Percentiles rank a stretch among this genome's conserved stretches.
Conservation (phyloP, 2,113 vertebrate genomes). For the Redunca redunca region DNA sequence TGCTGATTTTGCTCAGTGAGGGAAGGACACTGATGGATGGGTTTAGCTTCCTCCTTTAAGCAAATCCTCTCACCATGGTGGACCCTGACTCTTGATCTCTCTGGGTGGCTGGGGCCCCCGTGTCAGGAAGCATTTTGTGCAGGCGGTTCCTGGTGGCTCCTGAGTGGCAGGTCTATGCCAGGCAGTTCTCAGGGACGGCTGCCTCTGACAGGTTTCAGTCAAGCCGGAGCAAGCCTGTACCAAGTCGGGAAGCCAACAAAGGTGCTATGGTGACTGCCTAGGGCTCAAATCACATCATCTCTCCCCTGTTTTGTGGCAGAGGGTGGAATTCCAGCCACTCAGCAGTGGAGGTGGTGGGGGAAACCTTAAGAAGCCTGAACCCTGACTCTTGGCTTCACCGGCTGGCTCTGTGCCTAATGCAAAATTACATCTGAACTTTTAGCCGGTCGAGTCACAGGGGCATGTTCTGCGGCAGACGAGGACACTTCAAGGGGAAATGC, state of each 20-base stretch:
- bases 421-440: slow-evolving; percentile 75
- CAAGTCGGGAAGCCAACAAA: slow-evolving; percentile 21
- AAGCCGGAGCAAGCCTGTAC: neutral
- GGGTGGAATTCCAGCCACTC: slow-evolving; percentile 43
- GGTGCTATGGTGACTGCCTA: neutral
- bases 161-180: neutral
- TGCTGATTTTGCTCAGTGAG: neutral
- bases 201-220: slow-evolving; percentile 43
- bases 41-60: neutral
- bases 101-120: neutral
- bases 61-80: slow-evolving; percentile 9
- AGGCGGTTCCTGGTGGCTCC: accelerated
- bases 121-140: neutral
- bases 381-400: slow-evolving; percentile 44
- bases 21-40: neutral
- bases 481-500: slow-evolving; percentile 51
- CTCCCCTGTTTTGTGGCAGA: neutral
- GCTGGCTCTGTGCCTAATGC: slow-evolving; percentile 69
- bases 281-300: slow-evolving; percentile 57
- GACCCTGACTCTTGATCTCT: slow-evolving; percentile 22
- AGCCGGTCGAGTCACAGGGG: neutral
- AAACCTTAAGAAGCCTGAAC: slow-evolving; percentile 73
- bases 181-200: neutral
- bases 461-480: neutral
- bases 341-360: slow-evolving; percentile 31